A percentile compares a stretch with the other conserved stretches of the same genome.
phyloP scores from a whole-genome alignment of 2,888 invertebrate genomes.

The Pollenia griseotomentosa region DNA sequence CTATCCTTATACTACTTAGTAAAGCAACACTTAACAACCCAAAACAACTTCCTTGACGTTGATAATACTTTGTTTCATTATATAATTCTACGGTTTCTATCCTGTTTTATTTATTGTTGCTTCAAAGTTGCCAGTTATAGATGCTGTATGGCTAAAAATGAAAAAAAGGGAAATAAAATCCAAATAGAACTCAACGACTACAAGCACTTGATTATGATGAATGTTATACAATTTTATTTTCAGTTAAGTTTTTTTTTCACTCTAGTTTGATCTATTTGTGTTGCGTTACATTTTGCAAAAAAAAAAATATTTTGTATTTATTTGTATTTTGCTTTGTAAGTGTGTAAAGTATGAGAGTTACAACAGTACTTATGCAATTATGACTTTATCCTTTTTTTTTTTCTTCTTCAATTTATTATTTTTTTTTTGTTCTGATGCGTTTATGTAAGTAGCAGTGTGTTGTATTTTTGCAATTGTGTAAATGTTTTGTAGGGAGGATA shows the following conservation, averaged over 20 bases:
- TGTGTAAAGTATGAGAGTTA: constrained; percentile 58
- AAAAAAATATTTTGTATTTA: constrained; percentile 33
- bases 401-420: background rate
- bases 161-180: constrained; percentile 6
- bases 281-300: constrained; percentile 27
- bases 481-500: constrained; percentile 52
- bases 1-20: constrained; percentile 62
- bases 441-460: constrained; percentile 33
- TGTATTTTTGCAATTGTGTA: constrained; percentile 43
- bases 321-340: constrained; percentile 53
- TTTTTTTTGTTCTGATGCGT: constrained; percentile 19
- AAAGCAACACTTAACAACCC: constrained; percentile 73
- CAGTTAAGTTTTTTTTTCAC: constrained; percentile 21
- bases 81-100: constrained; percentile 60
- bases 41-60: constrained; percentile 73
- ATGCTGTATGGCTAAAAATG: constrained; percentile 30
- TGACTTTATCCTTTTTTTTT: constrained; percentile 74
- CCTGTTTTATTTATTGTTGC: constrained; percentile 61
- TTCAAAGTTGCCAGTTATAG: constrained; percentile 63
- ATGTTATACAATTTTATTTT: constrained; percentile 71
- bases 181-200: constrained; percentile 62
- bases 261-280: constrained; percentile 15
- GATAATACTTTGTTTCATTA: constrained; percentile 74
- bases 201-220: constrained; percentile 73
- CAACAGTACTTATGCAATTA: constrained; percentile 75